Conservation (phyloP, 2,797 vertebrate genomes). For the Spea hammondii region DNA sequence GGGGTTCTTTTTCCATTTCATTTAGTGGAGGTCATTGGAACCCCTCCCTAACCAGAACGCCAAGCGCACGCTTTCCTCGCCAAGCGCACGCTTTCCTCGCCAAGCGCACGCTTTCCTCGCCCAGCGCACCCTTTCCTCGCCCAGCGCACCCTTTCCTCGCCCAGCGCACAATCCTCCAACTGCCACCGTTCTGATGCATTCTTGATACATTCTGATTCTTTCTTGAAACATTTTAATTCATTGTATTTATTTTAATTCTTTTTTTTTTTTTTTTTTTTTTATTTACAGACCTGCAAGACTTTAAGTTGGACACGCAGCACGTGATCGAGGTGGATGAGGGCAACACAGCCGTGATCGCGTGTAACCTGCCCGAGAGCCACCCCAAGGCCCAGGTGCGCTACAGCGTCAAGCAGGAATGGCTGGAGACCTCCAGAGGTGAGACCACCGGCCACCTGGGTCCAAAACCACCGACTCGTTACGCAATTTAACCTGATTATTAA, state of each 20-base stretch:
- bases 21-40: slow-evolving; percentile 52
- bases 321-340: slow-evolving; percentile 97
- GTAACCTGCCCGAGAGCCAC: slow-evolving; percentile 93
- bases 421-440: slow-evolving; percentile 91
- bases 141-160: background rate
- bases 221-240: background rate
- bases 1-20: slow-evolving; percentile 67
- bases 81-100: background rate
- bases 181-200: no score
- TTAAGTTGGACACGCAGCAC: slow-evolving; percentile 88
- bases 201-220: no score
- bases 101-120: background rate
- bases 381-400: slow-evolving; percentile 98
- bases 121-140: background rate
- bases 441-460: background rate
- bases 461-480: no score
- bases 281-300: slow-evolving; percentile 88
- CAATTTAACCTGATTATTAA: no score
- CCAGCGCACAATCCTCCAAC: background rate
- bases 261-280: background rate
- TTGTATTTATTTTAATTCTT: no score
- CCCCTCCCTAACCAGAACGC: background rate
- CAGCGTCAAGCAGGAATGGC: slow-evolving; percentile 96
- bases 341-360: slow-evolving; percentile 93
- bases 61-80: background rate